Base-by-base conservation (phyloP, 1,140 invertebrate species). In the Drosophila lacteicornis region DNA sequence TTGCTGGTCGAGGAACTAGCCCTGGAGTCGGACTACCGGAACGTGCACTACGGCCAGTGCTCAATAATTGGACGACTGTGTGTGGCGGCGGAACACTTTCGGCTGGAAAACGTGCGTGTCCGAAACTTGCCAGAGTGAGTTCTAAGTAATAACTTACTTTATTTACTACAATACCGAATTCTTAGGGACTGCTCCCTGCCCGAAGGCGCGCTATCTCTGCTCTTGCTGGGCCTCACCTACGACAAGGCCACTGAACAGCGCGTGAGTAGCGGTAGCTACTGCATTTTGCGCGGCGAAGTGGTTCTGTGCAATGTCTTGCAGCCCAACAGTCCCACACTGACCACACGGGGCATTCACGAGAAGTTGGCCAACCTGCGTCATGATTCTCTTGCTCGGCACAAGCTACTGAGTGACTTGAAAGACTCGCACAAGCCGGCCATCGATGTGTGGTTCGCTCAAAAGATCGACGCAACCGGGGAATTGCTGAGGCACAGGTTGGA, bases 1-100 rank as follows among this genome's bases (percentile, higher is more conserved):
- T 43, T 88, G 3, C 49, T 92, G 13, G 83, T 92, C 1, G 91
- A 92, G 51, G 91, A 92, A 40, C 17, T 92, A 19, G 76, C 38
- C 9, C 57, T 92, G 15, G 75, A 85, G 30, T 30, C 58, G 2
- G 76, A 87, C 45, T 92, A 77, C 33, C 49, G 40, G 4, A 47
- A 62, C 2, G 9, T 92, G 1, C 91, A 92, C 27, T 91, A 80
- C 65, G 91, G 91, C 0, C 80, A 88, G 42, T 91, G 86, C 55
- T 56, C 80, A 19, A 43, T 92, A 15, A 82, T 91, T 59, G 91
- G 91, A 12, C 70, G 86, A 27, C 50, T 90, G 4, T 33, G 50
- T 36, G 33, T 36, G 17, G 22, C 63, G 27, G 19, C 66, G 3
- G 60, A 78, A 19, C 43, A 74, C 22, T 68, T 71, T 43, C 42